Conservation (phyloP, 2,888 invertebrate genomes). For the Ectropis crepuscularia region DNA sequence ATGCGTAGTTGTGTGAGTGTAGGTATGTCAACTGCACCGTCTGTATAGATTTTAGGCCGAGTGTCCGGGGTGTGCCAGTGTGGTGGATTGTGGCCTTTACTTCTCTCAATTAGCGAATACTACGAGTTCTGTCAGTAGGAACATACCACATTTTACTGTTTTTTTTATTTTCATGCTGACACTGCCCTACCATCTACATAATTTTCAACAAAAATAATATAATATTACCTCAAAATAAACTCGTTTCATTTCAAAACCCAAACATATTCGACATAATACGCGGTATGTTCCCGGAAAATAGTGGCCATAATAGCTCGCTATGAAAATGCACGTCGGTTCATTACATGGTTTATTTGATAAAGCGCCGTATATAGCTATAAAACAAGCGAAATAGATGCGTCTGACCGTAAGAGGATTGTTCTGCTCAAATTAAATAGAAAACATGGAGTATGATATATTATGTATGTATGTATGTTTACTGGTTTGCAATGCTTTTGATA, state of each 20-base stretch:
- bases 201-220: not conserved
- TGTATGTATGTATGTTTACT: slow-evolving; percentile 1
- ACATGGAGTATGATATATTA: not conserved
- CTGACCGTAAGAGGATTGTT: slow-evolving; percentile 15
- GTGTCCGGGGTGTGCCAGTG: too few relatives aligned
- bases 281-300: too few relatives aligned
- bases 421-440: slow-evolving; percentile 9
- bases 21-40: too few relatives aligned
- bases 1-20: too few relatives aligned
- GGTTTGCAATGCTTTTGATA: not conserved
- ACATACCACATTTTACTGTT: too few relatives aligned
- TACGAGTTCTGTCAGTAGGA: too few relatives aligned
- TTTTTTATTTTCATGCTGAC: not conserved
- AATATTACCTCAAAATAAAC: too few relatives aligned
- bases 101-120: too few relatives aligned
- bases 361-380: slow-evolving; percentile 44
- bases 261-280: too few relatives aligned
- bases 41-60: too few relatives aligned
- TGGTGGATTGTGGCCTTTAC: too few relatives aligned
- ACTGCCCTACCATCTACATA: not conserved
- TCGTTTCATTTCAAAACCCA: too few relatives aligned
- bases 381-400: slow-evolving; percentile 13
- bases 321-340: slow-evolving; percentile 44
- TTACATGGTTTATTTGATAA: slow-evolving; percentile 74
- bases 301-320: slow-evolving; percentile 18